These are phyloP conservation scores for Grammatotria lemairii DNA, from an alignment of 2,113 vertebrate species.

Conservation along the genomic window DNA sequence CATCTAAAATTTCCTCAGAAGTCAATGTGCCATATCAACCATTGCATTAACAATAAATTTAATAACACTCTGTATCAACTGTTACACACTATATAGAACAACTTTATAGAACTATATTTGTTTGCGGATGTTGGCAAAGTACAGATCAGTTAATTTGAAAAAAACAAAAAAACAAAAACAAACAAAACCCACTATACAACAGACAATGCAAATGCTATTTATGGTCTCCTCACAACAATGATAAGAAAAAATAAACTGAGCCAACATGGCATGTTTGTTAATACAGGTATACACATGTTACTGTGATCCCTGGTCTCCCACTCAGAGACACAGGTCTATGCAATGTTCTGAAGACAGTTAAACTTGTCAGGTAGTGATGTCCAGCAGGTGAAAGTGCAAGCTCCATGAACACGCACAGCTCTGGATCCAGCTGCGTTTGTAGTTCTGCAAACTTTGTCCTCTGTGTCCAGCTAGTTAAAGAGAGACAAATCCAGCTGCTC, in stretches of 20 bases:
- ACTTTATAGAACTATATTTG: background rate
- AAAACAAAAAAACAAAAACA: background rate
- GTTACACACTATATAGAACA: too few relatives aligned
- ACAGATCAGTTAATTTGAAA: background rate
- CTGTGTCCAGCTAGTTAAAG: background rate
- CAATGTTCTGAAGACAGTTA: background rate
- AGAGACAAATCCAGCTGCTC: background rate
- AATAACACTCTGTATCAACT: too few relatives aligned
- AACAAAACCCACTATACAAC: background rate
- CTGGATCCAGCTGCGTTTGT: background rate
- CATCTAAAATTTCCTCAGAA: too few relatives aligned
- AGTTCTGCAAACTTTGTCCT: background rate
- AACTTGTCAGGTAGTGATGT: background rate
- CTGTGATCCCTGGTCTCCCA: background rate
- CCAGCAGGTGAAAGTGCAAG: background rate
- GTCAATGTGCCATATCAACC: too few relatives aligned
- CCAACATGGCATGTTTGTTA: background rate
- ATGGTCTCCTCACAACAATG: too few relatives aligned
- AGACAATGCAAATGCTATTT: background rate
- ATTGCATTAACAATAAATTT: too few relatives aligned
- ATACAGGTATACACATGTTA: background rate
- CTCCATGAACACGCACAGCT: fast-evolving
- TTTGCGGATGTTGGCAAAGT: background rate
- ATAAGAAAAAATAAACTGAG: too few relatives aligned
- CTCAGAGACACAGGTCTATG: background rate